Conservation (phyloP, 2,113 vertebrate species). For the Fregetta grallaria region DNA sequence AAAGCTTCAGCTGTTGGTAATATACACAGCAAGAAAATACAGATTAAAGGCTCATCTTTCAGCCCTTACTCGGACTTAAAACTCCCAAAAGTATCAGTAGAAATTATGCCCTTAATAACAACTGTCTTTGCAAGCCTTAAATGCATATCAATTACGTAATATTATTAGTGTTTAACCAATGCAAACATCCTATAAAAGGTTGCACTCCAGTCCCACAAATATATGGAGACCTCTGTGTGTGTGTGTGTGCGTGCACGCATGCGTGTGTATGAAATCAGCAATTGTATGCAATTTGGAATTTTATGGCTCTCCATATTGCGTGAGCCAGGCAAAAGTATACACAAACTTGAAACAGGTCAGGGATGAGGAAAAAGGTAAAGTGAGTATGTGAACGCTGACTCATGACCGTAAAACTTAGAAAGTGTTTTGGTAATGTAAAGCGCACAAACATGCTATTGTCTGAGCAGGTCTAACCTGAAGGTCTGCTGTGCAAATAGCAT, state of each 20-base stretch:
- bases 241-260: not conserved
- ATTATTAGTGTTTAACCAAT: not conserved
- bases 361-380: not conserved
- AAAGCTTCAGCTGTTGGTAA: not conserved
- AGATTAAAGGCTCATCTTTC: not conserved
- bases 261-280: not conserved
- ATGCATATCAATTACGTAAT: not conserved
- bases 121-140: not conserved
- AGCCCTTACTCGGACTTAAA: not conserved
- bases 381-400: not conserved
- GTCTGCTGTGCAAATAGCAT: slow-evolving; percentile 4
- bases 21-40: not conserved
- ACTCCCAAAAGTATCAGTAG: not conserved
- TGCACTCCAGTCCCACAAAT: not conserved
- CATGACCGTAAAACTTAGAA: slow-evolving; percentile 5
- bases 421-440: slow-evolving; percentile 28
- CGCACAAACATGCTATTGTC: slow-evolving; percentile 22
- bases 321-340: not conserved
- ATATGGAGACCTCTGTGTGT: not conserved
- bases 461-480: slow-evolving; percentile 52
- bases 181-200: not conserved
- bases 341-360: not conserved
- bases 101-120: not conserved
- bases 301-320: not conserved
- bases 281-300: not conserved